These are phyloP conservation scores for Pseudomugil tenellus DNA, from an alignment of 2,797 vertebrate species.

Conservation along the genomic window DNA sequence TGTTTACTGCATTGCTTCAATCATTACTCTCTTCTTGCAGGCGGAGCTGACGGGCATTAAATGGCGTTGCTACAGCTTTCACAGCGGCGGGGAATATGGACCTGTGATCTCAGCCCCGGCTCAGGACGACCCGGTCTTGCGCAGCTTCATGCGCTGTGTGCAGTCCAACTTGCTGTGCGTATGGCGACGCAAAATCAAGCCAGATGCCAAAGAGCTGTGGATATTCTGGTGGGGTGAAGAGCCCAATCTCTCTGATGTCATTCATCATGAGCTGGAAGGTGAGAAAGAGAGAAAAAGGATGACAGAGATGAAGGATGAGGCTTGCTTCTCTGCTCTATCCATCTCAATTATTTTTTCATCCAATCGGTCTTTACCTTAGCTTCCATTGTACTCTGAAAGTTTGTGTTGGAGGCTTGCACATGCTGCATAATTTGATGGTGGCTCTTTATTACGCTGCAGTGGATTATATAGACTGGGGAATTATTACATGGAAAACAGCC, in stretches of 20 bases:
- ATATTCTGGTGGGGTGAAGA: constrained; percentile 99
- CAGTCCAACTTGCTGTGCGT: constrained; percentile 97
- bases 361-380: constrained; percentile 29
- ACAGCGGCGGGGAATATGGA: constrained; percentile 92
- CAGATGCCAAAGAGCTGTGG: constrained; percentile 94
- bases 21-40: constrained; percentile 66
- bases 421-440: constrained; percentile 36
- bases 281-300: constrained; percentile 64
- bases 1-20: constrained; percentile 6
- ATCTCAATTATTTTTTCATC: constrained; percentile 54
- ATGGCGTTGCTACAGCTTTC: constrained; percentile 98
- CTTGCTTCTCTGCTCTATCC: constrained; percentile 26
- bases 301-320: constrained; percentile 42
- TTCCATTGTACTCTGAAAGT: constrained; percentile 38
- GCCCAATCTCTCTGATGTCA: constrained; percentile 92
- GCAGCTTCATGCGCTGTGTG: constrained; percentile 97
- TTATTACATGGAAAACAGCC: constrained; percentile 20
- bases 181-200: constrained; percentile 95
- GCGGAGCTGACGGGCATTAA: constrained; percentile 99
- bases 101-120: constrained; percentile 97
- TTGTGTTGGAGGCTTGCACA: constrained; percentile 38
- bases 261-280: constrained; percentile 96
- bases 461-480: constrained; percentile 35
- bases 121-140: constrained; percentile 96
- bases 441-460: constrained; percentile 40